Evolutionary conservation across 1,140 invertebrate genomes (phyloP).

Genomic region (Calosoma granatense): DNA sequence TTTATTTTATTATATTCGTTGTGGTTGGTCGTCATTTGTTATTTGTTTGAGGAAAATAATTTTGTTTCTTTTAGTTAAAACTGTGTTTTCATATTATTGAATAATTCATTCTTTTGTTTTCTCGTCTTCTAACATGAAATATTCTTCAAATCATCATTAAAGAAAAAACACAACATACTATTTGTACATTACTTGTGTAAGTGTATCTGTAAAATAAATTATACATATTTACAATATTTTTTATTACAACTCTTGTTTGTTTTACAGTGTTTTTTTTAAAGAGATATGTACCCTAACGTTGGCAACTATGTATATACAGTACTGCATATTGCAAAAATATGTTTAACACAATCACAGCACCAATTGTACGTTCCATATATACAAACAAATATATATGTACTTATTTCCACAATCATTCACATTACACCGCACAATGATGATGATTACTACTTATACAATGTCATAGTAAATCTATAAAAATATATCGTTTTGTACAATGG

Average conservation of each 20-base stretch:
- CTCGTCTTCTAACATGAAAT: neutral
- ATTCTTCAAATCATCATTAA: neutral
- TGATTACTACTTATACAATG: no score
- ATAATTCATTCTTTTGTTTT: no score
- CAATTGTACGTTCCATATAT: neutral
- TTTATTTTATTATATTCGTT: neutral
- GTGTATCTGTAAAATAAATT: constrained; percentile 6
- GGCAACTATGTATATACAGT: neutral
- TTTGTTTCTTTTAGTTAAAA: neutral
- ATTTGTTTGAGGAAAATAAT: neutral
- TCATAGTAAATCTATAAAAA: no score
- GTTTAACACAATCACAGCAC: neutral
- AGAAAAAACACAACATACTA: no score
- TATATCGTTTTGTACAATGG: no score
- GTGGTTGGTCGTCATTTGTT: neutral
- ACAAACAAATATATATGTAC: no score
- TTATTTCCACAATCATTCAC: no score
- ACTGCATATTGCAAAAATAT: constrained; percentile 8
- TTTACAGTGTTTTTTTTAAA: neutral
- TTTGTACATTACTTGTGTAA: constrained; percentile 4
- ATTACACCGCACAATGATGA: no score
- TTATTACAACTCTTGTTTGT: neutral
- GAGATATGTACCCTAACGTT: constrained; percentile 5
- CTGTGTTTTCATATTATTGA: no score
- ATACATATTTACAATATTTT: constrained; percentile 2